Evolutionary conservation across 1,140 invertebrate genomes (phyloP).

Genomic region (Euglossa dilemma): DNA sequence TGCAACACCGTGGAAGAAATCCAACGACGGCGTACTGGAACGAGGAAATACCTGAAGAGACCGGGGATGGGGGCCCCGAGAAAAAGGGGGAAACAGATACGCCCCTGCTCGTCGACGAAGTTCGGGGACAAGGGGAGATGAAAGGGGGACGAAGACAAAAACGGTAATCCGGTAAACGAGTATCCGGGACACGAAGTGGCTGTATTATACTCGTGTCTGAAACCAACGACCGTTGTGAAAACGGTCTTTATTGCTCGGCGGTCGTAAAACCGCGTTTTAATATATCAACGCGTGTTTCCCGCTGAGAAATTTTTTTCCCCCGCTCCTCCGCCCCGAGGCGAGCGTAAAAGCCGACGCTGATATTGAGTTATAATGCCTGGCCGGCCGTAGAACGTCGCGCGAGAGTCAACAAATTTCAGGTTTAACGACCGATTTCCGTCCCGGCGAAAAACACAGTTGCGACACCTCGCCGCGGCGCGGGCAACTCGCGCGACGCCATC

Average conservation of each 20-base stretch:
- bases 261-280: constrained; percentile 64
- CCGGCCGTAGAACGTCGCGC: not conserved
- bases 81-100: constrained; percentile 19
- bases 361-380: constrained; percentile 3
- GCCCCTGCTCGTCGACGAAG: not conserved
- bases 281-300: constrained; percentile 49
- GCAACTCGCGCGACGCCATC: not conserved
- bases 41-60: not conserved
- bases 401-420: constrained; percentile 4
- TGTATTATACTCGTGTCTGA: constrained; percentile 50
- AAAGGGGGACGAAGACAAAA: constrained; percentile 35
- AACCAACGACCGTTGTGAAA: constrained; percentile 66
- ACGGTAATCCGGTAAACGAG: constrained; percentile 66
- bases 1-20: constrained; percentile 18
- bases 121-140: not conserved
- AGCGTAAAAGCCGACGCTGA: not conserved
- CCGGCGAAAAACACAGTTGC: not conserved
- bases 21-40: not conserved
- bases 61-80: not conserved
- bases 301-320: constrained; percentile 35
- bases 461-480: not conserved
- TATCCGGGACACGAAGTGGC: constrained; percentile 59
- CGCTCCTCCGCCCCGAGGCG: not conserved
- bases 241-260: constrained; percentile 67
- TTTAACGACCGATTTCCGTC: constrained; percentile 2